Percentiles rank a stretch among this genome's conserved stretches.
Conservation (phyloP, 1,140 invertebrate genomes). For the Sinella curviseta region DNA sequence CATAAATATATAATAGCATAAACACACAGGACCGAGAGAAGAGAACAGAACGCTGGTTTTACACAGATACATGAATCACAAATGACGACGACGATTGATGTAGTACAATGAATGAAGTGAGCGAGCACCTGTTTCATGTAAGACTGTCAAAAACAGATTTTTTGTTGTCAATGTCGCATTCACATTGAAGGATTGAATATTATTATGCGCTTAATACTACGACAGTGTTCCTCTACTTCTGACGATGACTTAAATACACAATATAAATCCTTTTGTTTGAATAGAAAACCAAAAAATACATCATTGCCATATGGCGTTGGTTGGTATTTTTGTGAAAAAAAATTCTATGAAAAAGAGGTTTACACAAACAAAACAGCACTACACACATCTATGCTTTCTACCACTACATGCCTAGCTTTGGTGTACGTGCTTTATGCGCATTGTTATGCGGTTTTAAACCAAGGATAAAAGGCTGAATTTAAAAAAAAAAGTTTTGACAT, state of each 20-base stretch:
- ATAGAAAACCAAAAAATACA: not conserved
- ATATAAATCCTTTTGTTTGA: slow-evolving; percentile 20
- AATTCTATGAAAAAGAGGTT: not conserved
- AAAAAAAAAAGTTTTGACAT: no score
- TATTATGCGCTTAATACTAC: not conserved
- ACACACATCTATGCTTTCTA: not conserved
- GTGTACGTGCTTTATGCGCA: not conserved
- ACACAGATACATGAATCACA: not conserved
- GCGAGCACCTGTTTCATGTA: slow-evolving; percentile 23
- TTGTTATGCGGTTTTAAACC: no score
- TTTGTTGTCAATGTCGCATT: slow-evolving; percentile 19
- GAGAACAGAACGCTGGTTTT: not conserved
- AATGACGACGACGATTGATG: not conserved
- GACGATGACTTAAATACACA: slow-evolving; percentile 19
- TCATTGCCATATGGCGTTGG: slow-evolving; percentile 20
- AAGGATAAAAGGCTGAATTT: no score
- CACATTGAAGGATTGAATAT: not conserved
- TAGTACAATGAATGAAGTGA: not conserved
- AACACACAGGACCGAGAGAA: not conserved
- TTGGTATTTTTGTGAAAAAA: slow-evolving; percentile 4
- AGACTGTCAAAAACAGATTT: slow-evolving; percentile 26
- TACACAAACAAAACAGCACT: not conserved
- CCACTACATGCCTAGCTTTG: not conserved
- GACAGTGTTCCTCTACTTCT: not conserved
- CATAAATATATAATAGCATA: slow-evolving; percentile 7